These are phyloP conservation scores for Aselliscus stoliczkanus DNA, from an alignment of 2,797 vertebrate species.

Conservation along the genomic window DNA sequence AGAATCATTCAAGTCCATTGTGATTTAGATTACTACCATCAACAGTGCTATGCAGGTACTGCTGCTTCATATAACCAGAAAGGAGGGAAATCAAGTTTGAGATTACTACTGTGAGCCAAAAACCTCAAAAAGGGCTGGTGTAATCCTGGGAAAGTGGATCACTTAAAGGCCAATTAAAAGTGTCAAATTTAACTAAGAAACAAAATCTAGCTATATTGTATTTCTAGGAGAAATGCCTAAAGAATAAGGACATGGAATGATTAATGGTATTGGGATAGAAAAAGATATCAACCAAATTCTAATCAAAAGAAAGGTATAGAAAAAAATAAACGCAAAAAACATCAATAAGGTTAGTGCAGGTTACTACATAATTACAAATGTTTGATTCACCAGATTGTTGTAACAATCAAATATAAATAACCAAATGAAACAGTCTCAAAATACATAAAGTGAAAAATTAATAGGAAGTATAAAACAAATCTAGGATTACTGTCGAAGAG, in stretches of 20 bases:
- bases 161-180: conserved; percentile 22
- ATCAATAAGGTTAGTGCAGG: background rate
- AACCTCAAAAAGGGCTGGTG: background rate
- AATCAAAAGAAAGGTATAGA: background rate
- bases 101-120: background rate
- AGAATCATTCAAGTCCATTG: conserved; percentile 9
- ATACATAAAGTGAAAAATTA: background rate
- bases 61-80: background rate
- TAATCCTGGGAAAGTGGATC: background rate
- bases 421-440: background rate
- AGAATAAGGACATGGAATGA: background rate
- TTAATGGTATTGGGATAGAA: background rate
- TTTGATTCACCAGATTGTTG: background rate
- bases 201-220: background rate
- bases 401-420: background rate
- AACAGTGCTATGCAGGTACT: background rate
- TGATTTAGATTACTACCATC: background rate
- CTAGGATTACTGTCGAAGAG: background rate
- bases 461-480: background rate
- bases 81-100: background rate
- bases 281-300: background rate
- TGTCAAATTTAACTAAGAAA: background rate
- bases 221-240: background rate
- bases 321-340: background rate
- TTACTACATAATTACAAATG: conserved; percentile 22